phyloP scores from a whole-genome alignment of 2,113 vertebrate species.

The Chlorodrepanis virens region DNA sequence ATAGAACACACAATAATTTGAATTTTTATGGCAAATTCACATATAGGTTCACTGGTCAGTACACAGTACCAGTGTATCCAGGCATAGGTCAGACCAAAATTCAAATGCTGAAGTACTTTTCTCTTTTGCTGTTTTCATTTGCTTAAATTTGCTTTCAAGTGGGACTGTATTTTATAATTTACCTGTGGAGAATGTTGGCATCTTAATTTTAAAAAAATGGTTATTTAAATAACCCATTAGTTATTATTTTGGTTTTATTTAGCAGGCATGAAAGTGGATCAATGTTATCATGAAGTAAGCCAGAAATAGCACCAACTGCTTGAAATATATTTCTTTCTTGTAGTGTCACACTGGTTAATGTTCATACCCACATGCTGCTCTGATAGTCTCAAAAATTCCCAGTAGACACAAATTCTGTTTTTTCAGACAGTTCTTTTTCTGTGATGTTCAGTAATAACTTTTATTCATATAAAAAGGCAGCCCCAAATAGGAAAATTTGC shows the following conservation, averaged over 20 bases:
- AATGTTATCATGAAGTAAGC: background rate
- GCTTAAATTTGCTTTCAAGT: slow-evolving; percentile 3
- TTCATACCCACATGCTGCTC: background rate
- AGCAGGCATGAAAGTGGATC: background rate
- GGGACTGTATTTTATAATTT: background rate
- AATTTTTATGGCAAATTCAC: background rate
- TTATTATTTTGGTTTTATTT: slow-evolving; percentile 12
- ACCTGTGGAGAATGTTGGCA: slow-evolving; percentile 1
- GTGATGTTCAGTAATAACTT: background rate
- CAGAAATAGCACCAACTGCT: background rate
- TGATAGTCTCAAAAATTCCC: background rate
- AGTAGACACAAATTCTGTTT: background rate
- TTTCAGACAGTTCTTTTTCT: background rate
- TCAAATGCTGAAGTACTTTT: background rate
- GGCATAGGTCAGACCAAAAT: background rate
- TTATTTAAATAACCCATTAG: background rate
- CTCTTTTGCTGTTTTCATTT: background rate
- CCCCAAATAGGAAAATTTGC: background rate
- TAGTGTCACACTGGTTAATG: background rate
- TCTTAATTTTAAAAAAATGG: background rate
- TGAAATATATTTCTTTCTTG: background rate
- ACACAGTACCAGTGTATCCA: background rate
- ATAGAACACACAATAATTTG: background rate
- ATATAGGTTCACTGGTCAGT: background rate
- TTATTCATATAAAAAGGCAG: background rate